Percentiles rank a stretch among this genome's conserved stretches.
phyloP scores from a whole-genome alignment of 2,113 vertebrate genomes.

The Microtus pennsylvanicus region DNA sequence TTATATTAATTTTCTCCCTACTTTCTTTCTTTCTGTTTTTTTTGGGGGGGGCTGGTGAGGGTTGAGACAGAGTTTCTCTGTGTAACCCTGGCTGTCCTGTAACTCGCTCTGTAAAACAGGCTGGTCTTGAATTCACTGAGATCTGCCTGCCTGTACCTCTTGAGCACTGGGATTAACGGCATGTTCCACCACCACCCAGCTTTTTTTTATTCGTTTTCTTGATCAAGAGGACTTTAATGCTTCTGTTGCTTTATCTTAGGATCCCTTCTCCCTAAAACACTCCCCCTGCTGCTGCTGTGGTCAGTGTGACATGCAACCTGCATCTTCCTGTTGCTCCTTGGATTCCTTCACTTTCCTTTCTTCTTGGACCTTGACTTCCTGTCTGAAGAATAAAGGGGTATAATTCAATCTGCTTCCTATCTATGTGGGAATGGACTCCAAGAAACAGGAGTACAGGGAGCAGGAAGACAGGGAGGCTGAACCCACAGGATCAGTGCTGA shows the following conservation, averaged over 20 bases:
- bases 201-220: background rate
- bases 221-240: background rate
- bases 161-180: background rate
- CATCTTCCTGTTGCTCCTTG: background rate
- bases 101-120: too few species aligned
- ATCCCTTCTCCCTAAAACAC: background rate
- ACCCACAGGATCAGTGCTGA: background rate
- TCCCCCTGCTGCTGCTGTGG: background rate
- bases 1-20: background rate
- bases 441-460: background rate
- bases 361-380: conserved; percentile 33
- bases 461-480: background rate
- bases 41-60: too few species aligned
- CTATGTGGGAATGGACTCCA: background rate
- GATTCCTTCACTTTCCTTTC: background rate
- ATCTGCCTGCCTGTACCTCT: too few species aligned
- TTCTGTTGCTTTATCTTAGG: background rate
- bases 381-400: too few species aligned
- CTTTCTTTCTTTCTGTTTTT: background rate
- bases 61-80: too few species aligned
- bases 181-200: background rate
- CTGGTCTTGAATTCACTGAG: too few species aligned
- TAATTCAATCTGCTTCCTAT: background rate
- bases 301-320: background rate
- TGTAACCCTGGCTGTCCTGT: too few species aligned